Conservation (phyloP, 1,140 invertebrate genomes). For the Pseudomyrmex pallidus region DNA sequence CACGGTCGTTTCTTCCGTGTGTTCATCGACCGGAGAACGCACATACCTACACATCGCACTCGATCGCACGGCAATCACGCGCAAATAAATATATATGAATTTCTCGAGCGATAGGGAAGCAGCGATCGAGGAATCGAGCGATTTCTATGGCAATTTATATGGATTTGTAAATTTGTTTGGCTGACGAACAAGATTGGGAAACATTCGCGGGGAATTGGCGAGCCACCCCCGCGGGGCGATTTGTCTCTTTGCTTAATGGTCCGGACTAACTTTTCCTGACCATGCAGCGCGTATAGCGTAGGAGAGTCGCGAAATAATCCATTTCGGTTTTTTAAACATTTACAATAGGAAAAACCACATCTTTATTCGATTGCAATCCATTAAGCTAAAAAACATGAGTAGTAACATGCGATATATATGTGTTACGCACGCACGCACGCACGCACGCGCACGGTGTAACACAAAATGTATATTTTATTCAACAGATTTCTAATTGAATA, state of each 20-base stretch:
- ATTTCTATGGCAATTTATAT: slow-evolving; percentile 60
- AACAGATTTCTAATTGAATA: neutral
- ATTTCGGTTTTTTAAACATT: slow-evolving; percentile 42
- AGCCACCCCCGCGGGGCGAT: slow-evolving; percentile 33
- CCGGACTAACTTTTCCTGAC: slow-evolving; percentile 39
- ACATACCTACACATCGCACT: too few species aligned
- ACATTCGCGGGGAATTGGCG: slow-evolving; percentile 49
- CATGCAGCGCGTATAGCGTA: slow-evolving; percentile 9
- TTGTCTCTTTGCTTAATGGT: slow-evolving; percentile 69
- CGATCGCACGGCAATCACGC: neutral
- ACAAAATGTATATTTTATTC: neutral
- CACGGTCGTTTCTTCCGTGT: slow-evolving; percentile 14
- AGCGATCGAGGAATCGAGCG: neutral
- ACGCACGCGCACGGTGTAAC: too few species aligned
- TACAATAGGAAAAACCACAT: neutral
- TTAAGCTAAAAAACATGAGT: neutral
- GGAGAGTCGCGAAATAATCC: neutral
- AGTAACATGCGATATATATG: neutral
- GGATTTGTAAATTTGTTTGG: slow-evolving; percentile 74
- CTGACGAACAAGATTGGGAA: slow-evolving; percentile 66
- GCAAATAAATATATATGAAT: slow-evolving; percentile 16
- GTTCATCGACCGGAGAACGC: neutral
- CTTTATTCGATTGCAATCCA: neutral
- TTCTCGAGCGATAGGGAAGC: slow-evolving; percentile 3
- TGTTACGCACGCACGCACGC: too few species aligned